These are phyloP conservation scores for Xiphydria camelus DNA, from an alignment of 2,888 invertebrate species.

Conservation along the genomic window DNA sequence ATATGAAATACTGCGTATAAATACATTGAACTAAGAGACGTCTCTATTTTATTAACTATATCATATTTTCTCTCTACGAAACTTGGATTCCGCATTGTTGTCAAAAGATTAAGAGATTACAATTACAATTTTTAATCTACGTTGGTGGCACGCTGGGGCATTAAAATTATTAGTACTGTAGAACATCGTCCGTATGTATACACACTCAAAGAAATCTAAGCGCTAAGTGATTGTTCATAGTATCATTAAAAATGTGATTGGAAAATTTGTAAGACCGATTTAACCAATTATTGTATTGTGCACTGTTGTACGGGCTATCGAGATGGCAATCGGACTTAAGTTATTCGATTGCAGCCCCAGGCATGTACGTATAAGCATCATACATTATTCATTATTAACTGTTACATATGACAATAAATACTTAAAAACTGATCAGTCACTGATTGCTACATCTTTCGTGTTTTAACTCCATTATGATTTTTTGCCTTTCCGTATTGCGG, in stretches of 20 bases:
- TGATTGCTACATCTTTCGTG: constrained; percentile 16
- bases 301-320: background rate
- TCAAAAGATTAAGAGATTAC: constrained; percentile 13
- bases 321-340: background rate
- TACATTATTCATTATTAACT: constrained; percentile 4
- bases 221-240: too few relatives aligned
- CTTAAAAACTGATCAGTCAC: constrained; percentile 14
- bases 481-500: constrained; percentile 1
- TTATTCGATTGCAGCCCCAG: background rate
- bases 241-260: background rate
- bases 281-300: background rate
- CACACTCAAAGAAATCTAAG: too few relatives aligned
- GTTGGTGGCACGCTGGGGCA: constrained; percentile 6
- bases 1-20: constrained; percentile 49
- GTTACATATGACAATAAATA: constrained; percentile 13
- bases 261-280: background rate
- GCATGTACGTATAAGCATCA: too few relatives aligned
- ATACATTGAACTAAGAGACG: constrained; percentile 40
- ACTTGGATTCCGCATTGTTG: constrained; percentile 16
- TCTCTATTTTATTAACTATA: constrained; percentile 21
- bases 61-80: constrained; percentile 9
- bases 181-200: too few relatives aligned
- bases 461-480: constrained; percentile 5
- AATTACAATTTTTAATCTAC: constrained; percentile 14
- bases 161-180: too few relatives aligned